These are phyloP conservation scores for Sminthopsis crassicaudata DNA, from an alignment of 2,113 vertebrate species.

Conservation along the genomic window DNA sequence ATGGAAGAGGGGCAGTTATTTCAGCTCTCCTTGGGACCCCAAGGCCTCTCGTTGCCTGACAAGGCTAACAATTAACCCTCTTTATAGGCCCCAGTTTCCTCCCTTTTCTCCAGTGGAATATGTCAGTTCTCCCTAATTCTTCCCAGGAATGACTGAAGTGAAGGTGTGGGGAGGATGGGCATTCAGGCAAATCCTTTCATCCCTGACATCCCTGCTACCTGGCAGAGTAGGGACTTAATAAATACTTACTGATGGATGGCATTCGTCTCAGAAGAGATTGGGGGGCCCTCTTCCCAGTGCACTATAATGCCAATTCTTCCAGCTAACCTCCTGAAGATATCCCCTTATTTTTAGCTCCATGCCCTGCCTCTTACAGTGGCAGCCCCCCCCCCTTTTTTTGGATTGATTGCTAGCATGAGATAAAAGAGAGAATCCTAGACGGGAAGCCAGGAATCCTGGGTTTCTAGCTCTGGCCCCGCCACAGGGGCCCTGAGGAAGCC, in stretches of 20 bases:
- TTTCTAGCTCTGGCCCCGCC: not conserved
- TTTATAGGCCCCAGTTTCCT: not conserved
- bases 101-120: not conserved
- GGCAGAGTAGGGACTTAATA: not conserved
- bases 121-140: not conserved
- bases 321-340: not conserved
- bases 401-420: not conserved
- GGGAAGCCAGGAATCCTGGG: not conserved
- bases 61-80: not conserved
- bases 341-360: not conserved
- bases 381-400: not conserved
- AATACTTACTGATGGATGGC: not conserved
- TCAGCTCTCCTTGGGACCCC: not conserved
- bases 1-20: not conserved
- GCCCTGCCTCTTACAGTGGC: not conserved
- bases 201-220: not conserved
- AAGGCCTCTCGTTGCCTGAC: too few relatives aligned
- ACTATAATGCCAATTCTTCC: not conserved
- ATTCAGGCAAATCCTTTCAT: conserved; percentile 24
- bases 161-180: not conserved
- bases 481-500: not conserved
- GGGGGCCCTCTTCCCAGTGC: not conserved
- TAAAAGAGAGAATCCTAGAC: not conserved
- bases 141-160: not conserved
- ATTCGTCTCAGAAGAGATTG: not conserved